A percentile compares a stretch with the other conserved stretches of the same genome.
phyloP scores from a whole-genome alignment of 2,888 invertebrate genomes.

The Cloeon dipterum region DNA sequence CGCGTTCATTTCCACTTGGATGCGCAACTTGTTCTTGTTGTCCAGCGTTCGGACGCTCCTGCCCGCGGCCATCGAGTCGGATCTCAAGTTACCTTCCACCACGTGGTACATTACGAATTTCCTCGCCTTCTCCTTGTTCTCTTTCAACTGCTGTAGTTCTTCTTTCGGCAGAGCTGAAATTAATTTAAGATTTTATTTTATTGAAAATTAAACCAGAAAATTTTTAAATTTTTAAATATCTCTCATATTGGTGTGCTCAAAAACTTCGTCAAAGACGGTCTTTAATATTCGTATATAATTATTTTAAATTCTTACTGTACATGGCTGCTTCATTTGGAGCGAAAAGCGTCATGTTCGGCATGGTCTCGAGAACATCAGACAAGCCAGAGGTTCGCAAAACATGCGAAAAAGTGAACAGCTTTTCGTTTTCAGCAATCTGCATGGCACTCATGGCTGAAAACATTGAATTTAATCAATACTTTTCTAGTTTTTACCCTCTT shows the following conservation, averaged over 20 bases:
- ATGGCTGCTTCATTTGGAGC: constrained; percentile 24
- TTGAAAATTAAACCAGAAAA: background rate
- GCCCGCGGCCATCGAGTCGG: constrained; percentile 19
- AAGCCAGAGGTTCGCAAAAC: constrained; percentile 19
- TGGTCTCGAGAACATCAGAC: constrained; percentile 17
- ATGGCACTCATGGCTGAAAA: constrained; percentile 19
- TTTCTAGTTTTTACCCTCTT: too few species aligned
- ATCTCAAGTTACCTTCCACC: constrained; percentile 17
- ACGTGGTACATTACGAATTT: constrained; percentile 21
- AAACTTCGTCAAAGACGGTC: too few species aligned
- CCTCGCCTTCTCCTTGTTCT: constrained; percentile 15
- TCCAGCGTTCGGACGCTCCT: constrained; percentile 18
- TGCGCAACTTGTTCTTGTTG: constrained; percentile 17
- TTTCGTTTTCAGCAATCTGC: constrained; percentile 17
- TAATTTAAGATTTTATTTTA: too few species aligned
- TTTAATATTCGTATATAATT: too few species aligned
- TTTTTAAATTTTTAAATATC: too few species aligned
- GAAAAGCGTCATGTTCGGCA: constrained; percentile 21
- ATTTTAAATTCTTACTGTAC: constrained; percentile 12
- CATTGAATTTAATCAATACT: background rate
- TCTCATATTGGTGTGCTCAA: too few species aligned
- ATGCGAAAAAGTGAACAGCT: constrained; percentile 19
- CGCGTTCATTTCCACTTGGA: constrained; percentile 21
- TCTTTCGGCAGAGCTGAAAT: constrained; percentile 14
- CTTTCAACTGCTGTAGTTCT: constrained; percentile 12